These are phyloP conservation scores for Odocoileus hemionus DNA, from an alignment of 2,113 vertebrate genomes.

Conservation along the genomic window DNA sequence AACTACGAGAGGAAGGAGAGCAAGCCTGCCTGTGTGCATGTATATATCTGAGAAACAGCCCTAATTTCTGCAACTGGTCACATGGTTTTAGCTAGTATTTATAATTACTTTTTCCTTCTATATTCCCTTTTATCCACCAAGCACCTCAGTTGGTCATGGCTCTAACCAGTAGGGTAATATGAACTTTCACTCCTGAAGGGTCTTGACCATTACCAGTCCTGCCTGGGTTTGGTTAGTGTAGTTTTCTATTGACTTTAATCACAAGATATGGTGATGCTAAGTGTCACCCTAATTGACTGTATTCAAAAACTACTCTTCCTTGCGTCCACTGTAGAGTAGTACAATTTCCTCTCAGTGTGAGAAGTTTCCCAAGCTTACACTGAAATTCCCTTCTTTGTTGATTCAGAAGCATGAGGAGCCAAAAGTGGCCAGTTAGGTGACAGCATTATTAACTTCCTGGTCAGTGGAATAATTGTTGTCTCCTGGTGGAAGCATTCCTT, in stretches of 20 bases:
- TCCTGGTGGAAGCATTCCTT: background rate
- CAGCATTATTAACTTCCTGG: background rate
- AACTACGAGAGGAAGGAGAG: background rate
- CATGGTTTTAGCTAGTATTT: background rate
- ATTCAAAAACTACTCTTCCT: background rate
- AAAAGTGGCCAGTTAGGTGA: background rate
- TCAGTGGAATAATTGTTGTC: background rate
- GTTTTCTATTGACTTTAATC: background rate
- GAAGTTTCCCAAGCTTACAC: background rate
- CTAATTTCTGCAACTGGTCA: background rate
- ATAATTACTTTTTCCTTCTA: background rate
- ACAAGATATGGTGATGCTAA: too few relatives aligned
- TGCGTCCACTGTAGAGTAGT: background rate
- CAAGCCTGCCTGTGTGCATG: background rate
- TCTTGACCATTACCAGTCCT: background rate
- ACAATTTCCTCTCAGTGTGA: background rate
- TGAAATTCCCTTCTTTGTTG: background rate
- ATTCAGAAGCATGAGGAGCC: background rate
- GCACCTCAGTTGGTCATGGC: background rate
- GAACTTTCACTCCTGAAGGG: background rate
- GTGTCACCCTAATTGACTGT: background rate
- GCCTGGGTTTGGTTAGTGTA: background rate
- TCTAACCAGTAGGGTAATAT: background rate
- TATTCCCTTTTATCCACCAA: background rate
- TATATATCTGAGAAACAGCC: background rate